A percentile compares a stretch with the other conserved stretches of the same genome.
phyloP scores from a whole-genome alignment of 2,888 invertebrate genomes.

The Sesamia inferens region DNA sequence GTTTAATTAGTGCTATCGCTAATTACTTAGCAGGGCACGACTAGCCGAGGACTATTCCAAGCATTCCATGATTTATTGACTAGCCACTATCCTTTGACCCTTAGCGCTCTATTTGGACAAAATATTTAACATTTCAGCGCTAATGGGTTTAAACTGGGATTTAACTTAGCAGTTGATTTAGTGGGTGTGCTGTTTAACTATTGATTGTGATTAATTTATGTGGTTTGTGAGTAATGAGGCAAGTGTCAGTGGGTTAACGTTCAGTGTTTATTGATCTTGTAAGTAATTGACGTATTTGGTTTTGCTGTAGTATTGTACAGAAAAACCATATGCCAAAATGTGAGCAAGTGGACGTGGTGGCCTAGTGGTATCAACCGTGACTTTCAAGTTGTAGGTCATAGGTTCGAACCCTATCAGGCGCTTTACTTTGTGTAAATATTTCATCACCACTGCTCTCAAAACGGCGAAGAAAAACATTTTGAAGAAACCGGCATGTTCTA shows the following conservation, averaged over 20 bases:
- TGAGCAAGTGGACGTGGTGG: too few species aligned
- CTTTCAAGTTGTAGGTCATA: too few species aligned
- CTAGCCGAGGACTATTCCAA: slow-evolving; percentile 71
- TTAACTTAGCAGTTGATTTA: slow-evolving; percentile 38
- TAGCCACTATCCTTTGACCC: slow-evolving; percentile 62
- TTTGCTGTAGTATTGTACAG: too few species aligned
- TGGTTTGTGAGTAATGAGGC: slow-evolving; percentile 8
- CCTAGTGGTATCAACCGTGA: too few species aligned
- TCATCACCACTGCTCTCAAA: too few species aligned
- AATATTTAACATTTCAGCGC: slow-evolving; percentile 51
- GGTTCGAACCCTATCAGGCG: too few species aligned
- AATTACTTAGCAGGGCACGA: slow-evolving; percentile 87
- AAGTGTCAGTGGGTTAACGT: background rate
- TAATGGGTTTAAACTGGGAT: slow-evolving; percentile 52
- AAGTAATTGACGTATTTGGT: background rate
- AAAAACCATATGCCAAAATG: too few species aligned
- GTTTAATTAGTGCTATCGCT: slow-evolving; percentile 85
- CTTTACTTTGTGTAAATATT: too few species aligned
- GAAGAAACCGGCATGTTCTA: too few species aligned
- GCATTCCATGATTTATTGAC: slow-evolving; percentile 75
- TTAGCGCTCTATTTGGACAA: slow-evolving; percentile 59
- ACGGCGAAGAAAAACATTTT: too few species aligned
- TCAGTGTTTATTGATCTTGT: background rate
- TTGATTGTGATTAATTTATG: slow-evolving; percentile 27
- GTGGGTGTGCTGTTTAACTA: slow-evolving; percentile 29